These are phyloP conservation scores for Petrocephalus microphthalmus DNA, from an alignment of 2,113 vertebrate genomes.

Conservation along the genomic window DNA sequence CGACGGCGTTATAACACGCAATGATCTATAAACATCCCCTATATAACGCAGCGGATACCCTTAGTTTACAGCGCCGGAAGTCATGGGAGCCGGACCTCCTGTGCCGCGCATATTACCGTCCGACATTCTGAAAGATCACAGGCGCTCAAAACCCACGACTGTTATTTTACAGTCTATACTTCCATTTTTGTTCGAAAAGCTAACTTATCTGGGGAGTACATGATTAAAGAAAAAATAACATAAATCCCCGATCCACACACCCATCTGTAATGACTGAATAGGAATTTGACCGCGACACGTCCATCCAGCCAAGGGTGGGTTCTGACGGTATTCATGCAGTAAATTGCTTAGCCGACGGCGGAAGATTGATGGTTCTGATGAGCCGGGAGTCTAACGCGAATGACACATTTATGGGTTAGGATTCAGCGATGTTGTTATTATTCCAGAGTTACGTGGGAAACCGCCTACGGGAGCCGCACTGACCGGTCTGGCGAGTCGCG, in stretches of 20 bases:
- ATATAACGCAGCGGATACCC: neutral
- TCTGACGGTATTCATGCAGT: neutral
- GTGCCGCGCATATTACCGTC: neutral
- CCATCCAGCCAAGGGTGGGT: neutral
- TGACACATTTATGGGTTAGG: neutral
- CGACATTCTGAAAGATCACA: neutral
- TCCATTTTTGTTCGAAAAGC: neutral
- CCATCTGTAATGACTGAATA: neutral
- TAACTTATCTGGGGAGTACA: neutral
- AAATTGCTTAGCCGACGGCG: neutral
- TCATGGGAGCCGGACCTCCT: neutral
- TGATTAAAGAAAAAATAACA: neutral
- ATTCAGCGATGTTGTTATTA: neutral
- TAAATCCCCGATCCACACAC: neutral
- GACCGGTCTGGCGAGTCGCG: neutral
- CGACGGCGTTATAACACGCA: neutral
- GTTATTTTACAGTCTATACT: neutral
- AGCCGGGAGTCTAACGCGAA: neutral
- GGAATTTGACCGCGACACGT: neutral
- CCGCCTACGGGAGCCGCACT: neutral
- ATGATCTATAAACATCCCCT: neutral
- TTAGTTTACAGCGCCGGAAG: neutral
- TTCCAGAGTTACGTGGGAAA: neutral
- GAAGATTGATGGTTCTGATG: neutral
- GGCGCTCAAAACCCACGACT: neutral